Evolutionary conservation across 2,888 invertebrate genomes (phyloP), one percentile per base, ranked within the genome.

Genomic region (Drosophila leonis): DNA sequence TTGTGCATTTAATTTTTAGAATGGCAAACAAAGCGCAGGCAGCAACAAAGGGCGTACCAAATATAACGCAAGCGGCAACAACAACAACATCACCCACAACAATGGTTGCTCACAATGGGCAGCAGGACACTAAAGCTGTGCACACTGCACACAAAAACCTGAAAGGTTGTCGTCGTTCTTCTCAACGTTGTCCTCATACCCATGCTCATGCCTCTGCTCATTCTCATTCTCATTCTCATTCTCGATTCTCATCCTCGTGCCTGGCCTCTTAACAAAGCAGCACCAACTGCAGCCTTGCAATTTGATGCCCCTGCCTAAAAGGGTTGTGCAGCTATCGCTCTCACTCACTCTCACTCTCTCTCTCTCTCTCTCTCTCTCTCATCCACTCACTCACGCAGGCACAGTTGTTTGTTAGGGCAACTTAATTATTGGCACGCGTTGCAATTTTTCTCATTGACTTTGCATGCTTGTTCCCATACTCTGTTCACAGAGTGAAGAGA

Each of bases 391-490:
- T 15, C 60, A 8, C 12, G 27, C 60, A 15, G 51, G 13, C 65
- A 15, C 52, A 66, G 44, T 39, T 20, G 61, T 55, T 42, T 29
- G 68, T 69, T 71, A 66, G 77, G 80, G 83, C 74, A 84, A 78
- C 86, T 90, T 91, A 91, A 91, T 91, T 91, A 91, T 90, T 90
- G 91, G 87, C 91, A 91, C 91, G 91, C 91, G 90, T 76, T 88
- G 83, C 88, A 82, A 79, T 84, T 88, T 89, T 88, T 74, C 86
- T 69, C 87, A 77, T 88, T 83, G 83, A 83, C 78, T 88, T 72
- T 62, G 55, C 42, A 49, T 51, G 70, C 69, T 52, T 52, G 55
- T 48, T 51, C 10, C 20, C 20, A n/a, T 57, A 27, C 57, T 12
- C 57, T 46, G 44, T 7, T 18, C 18, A 8, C 12, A 13, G 12